Evolutionary conservation across 2,113 vertebrate genomes (phyloP), one percentile per base, ranked within the genome.

Genomic region (Thalassarche chlororhynchos): DNA sequence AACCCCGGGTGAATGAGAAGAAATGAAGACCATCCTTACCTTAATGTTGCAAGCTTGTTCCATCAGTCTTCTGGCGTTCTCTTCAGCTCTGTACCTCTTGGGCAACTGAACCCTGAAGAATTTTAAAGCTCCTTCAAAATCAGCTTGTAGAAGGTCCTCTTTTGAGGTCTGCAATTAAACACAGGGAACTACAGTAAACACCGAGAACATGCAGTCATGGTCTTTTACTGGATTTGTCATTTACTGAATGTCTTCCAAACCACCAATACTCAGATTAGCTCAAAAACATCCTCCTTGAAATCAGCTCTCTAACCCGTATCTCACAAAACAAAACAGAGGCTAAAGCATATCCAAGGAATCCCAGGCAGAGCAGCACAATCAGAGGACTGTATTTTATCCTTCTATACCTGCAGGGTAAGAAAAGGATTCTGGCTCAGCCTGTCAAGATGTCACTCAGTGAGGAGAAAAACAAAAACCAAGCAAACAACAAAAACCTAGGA

Each of bases 1-100:
- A 46, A 32, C 4, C 40, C 52, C 0, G 3, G 40, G 40, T 38
- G 69, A 81, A 23, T 1, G 32, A 25, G 62, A 74, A 58, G 70
- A 66, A 78, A 46, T 2, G 3, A 84, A 44, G 31, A 26, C 9
- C 20, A 8, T 17, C 87, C 96, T 97, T 98, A 99, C 99, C 99
- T 99, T 99, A 60, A 99, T 99, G 97, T 99, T 99, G 98, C 99
- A 99, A 90, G 99, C 99, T 91, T 99, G 99, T 93, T 99, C 99
- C 99, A 99, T 99, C 68, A 99, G 98, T 84, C 99, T 98, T 75
- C 99, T 98, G 38, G 99, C 99, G 84, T 99, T 99, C 97, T 99
- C 99, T 47, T 99, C 99, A 18, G 99, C 99, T 93, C 99, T 98
- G 98, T 99, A 99, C 77, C 99, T 99, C 96, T 99, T 99, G 44